These are phyloP conservation scores for Tetheella fluctuosa DNA, from an alignment of 2,888 invertebrate species.

Conservation along the genomic window DNA sequence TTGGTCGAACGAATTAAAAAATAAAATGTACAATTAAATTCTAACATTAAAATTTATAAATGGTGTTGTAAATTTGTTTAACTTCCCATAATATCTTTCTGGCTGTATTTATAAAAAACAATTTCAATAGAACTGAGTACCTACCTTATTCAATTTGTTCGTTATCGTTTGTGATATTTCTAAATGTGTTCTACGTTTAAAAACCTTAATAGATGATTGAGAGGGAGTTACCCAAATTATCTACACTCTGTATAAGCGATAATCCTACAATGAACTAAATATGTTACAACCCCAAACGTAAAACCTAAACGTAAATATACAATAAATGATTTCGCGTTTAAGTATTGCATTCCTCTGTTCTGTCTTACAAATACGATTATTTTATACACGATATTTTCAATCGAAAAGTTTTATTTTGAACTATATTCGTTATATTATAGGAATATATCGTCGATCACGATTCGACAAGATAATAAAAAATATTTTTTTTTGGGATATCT, in stretches of 20 bases:
- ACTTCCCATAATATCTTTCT: neutral
- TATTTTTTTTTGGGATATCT: neutral
- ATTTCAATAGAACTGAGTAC: conserved; percentile 15
- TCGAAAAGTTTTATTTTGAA: conserved; percentile 36
- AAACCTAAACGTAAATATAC: conserved; percentile 16
- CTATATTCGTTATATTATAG: conserved; percentile 35
- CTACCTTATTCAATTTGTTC: conserved; percentile 21
- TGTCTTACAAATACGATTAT: conserved; percentile 36
- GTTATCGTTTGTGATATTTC: neutral
- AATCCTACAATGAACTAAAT: conserved; percentile 15
- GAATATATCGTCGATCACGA: conserved; percentile 36
- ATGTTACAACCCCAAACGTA: conserved; percentile 16
- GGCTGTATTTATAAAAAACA: neutral
- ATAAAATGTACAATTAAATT: conserved; percentile 44
- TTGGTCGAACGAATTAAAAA: conserved; percentile 61
- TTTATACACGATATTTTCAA: conserved; percentile 67
- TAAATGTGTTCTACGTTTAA: too few relatives aligned
- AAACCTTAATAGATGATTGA: neutral
- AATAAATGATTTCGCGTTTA: conserved; percentile 20
- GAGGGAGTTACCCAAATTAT: neutral
- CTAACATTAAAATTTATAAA: conserved; percentile 27
- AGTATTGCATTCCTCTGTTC: conserved; percentile 45
- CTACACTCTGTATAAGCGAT: conserved; percentile 6
- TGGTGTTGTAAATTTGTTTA: neutral
- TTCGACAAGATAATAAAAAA: neutral